These are phyloP conservation scores for Proisotoma minuta DNA, from an alignment of 2,888 invertebrate genomes.

Conservation along the genomic window DNA sequence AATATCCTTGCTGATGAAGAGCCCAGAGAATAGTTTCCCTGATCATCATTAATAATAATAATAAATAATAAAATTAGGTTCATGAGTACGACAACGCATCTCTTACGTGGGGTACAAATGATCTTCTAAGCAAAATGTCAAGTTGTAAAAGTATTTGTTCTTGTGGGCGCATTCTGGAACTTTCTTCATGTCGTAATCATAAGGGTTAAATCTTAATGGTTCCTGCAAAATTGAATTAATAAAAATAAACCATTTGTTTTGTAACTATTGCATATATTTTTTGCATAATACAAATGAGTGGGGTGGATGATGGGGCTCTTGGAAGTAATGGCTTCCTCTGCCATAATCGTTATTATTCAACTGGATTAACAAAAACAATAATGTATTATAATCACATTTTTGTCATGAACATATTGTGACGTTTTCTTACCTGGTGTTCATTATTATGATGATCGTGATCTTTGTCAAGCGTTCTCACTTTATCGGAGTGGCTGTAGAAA, in stretches of 20 bases:
- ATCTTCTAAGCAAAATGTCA: constrained; percentile 49
- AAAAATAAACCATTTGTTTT: too few species aligned
- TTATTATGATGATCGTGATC: constrained; percentile 24
- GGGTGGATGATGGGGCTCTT: too few species aligned
- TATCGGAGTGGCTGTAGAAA: constrained; percentile 35
- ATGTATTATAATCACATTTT: too few species aligned
- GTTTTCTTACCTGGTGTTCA: constrained; percentile 13
- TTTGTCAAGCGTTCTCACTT: constrained; percentile 38
- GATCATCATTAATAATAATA: background rate
- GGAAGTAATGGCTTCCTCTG: too few species aligned
- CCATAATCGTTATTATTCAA: too few species aligned
- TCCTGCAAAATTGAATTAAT: constrained; percentile 1
- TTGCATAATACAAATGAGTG: too few species aligned
- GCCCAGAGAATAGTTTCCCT: constrained; percentile 48
- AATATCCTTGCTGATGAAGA: constrained; percentile 46
- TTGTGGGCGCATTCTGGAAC: constrained; percentile 42
- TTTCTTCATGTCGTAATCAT: constrained; percentile 35
- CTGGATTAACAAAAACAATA: too few species aligned
- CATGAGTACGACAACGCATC: background rate
- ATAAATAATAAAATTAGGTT: background rate
- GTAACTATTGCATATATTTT: too few species aligned
- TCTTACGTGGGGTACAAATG: constrained; percentile 49
- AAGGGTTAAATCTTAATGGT: constrained; percentile 8
- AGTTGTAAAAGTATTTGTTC: constrained; percentile 42
- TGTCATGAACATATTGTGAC: constrained; percentile 9